These are phyloP conservation scores for Tyto alba DNA, from an alignment of 2,113 vertebrate species.

Conservation along the genomic window DNA sequence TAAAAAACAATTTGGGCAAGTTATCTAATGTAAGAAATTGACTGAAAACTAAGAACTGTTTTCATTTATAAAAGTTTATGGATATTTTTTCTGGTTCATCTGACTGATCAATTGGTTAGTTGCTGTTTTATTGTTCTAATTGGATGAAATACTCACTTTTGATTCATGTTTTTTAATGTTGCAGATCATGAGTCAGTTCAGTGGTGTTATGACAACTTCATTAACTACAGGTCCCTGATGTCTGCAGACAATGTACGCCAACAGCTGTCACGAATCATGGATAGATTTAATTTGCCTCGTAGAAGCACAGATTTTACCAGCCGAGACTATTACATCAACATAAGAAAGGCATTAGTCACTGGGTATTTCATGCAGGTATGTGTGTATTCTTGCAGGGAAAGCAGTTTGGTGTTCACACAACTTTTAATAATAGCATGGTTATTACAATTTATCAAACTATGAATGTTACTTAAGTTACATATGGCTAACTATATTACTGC, in stretches of 20 bases:
- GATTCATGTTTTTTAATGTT: slow-evolving; percentile 61
- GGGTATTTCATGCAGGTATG: slow-evolving; percentile 99
- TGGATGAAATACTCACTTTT: slow-evolving; percentile 46
- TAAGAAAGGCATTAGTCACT: slow-evolving; percentile 95
- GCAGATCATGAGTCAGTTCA: slow-evolving; percentile 98
- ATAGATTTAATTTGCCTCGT: slow-evolving; percentile 97
- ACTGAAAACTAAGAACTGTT: not conserved
- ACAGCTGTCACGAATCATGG: slow-evolving; percentile 99
- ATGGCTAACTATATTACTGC: not conserved
- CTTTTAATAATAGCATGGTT: not conserved
- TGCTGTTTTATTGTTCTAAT: slow-evolving; percentile 47
- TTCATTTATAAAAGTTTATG: not conserved
- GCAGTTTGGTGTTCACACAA: not conserved
- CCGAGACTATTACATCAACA: slow-evolving; percentile 99
- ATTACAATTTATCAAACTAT: not conserved
- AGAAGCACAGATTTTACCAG: slow-evolving; percentile 99
- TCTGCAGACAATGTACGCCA: slow-evolving; percentile 99
- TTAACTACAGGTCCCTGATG: slow-evolving; percentile 99
- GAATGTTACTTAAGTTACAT: not conserved
- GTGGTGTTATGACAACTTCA: slow-evolving; percentile 99
- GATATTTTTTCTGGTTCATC: slow-evolving; percentile 1
- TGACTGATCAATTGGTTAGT: not conserved
- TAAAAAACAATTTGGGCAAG: not conserved
- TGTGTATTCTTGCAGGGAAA: not conserved
- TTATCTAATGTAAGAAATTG: not conserved